Conservation (phyloP, 2,113 vertebrate species). For the Lophotis ruficrista region DNA sequence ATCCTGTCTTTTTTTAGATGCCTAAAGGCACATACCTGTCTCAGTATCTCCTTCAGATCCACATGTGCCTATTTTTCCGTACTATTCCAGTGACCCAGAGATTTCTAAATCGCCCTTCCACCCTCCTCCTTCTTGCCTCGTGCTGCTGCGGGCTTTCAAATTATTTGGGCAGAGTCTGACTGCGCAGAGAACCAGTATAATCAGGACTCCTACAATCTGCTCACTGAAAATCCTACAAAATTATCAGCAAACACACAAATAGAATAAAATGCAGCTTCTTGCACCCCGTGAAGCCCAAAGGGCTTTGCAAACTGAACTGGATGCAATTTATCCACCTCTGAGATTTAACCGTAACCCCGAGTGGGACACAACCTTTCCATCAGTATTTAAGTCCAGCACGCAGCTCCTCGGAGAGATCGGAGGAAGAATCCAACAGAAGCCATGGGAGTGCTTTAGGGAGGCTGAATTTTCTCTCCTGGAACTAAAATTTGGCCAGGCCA, state of each 20-base stretch:
- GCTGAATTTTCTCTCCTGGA: not conserved
- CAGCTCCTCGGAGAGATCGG: not conserved
- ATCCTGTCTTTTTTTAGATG: not conserved
- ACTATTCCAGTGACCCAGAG: not conserved
- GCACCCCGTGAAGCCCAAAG: not conserved
- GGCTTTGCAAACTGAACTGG: constrained; percentile 3
- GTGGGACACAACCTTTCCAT: not conserved
- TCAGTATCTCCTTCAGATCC: not conserved
- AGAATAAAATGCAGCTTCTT: not conserved
- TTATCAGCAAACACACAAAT: constrained; percentile 6
- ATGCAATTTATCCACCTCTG: not conserved
- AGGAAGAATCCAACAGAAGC: not conserved
- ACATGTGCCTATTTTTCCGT: not conserved
- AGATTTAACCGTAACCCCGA: not conserved
- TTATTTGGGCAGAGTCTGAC: not conserved
- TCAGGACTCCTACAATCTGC: not conserved
- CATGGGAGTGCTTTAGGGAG: not conserved
- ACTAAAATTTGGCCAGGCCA: not conserved
- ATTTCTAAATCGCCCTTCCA: not conserved
- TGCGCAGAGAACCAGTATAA: not conserved
- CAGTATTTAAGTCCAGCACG: not conserved
- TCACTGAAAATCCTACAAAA: constrained; percentile 13
- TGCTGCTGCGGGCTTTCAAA: not conserved
- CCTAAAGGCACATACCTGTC: not conserved
- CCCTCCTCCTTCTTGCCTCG: not conserved